These are phyloP conservation scores for Bugulina stolonifera DNA, from an alignment of 2,888 invertebrate genomes.

Conservation along the genomic window DNA sequence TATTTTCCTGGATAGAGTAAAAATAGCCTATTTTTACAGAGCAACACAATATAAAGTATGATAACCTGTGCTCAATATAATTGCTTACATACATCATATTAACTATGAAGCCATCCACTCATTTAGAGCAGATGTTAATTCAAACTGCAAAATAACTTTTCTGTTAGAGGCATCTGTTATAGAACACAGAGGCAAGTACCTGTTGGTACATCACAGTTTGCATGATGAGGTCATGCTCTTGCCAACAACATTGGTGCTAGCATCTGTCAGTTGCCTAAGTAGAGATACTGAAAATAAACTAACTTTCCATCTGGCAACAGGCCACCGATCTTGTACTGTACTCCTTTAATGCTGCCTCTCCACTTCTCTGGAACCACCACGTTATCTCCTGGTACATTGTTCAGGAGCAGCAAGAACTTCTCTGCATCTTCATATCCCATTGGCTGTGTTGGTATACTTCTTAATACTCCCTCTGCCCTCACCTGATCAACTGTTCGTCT, in stretches of 20 bases:
- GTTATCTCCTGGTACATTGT: background rate
- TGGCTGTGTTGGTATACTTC: slow-evolving; percentile 53
- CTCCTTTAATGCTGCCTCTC: slow-evolving; percentile 28
- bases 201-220: background rate
- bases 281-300: too few species aligned
- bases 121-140: too few species aligned
- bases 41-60: too few species aligned
- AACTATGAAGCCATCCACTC: too few species aligned
- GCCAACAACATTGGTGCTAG: too few species aligned
- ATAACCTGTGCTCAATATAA: too few species aligned
- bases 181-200: background rate
- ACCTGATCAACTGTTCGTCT: slow-evolving; percentile 15
- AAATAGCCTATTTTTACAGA: too few species aligned
- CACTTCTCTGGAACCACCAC: slow-evolving; percentile 10
- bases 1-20: background rate
- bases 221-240: too few species aligned
- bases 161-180: too few species aligned
- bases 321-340: slow-evolving; percentile 29
- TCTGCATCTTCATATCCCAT: slow-evolving; percentile 52
- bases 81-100: too few species aligned
- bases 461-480: slow-evolving; percentile 37
- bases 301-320: background rate
- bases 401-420: slow-evolving; percentile 33
- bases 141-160: too few species aligned
- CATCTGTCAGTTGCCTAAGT: too few species aligned